Conservation (phyloP, 1,140 invertebrate species). For the Venturia canescens region DNA sequence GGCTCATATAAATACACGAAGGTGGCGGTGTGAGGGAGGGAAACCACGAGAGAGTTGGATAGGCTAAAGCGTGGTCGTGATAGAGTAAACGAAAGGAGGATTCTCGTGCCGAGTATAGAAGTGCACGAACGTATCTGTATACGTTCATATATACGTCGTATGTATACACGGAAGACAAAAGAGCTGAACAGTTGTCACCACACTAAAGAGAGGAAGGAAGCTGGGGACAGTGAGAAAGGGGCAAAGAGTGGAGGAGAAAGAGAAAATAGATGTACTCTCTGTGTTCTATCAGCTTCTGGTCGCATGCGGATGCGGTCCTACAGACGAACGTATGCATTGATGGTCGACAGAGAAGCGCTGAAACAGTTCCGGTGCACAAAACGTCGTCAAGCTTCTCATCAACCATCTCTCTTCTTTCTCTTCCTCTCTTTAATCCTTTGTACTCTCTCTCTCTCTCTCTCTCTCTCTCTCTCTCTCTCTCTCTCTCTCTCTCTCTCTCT, state of each 20-base stretch:
- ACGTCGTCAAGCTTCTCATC: slow-evolving; percentile 10
- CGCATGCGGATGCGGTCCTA: background rate
- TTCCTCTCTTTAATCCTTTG: background rate
- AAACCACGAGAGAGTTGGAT: slow-evolving; percentile 4
- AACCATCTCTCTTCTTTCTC: background rate
- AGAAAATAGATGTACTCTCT: background rate
- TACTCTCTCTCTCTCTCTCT: too few species aligned
- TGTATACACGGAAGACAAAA: background rate
- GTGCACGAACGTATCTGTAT: background rate
- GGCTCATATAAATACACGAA: background rate
- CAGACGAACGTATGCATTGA: slow-evolving; percentile 4
- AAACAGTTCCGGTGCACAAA: slow-evolving; percentile 22
- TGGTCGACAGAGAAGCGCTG: background rate
- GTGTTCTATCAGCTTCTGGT: slow-evolving; percentile 26
- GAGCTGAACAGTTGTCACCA: slow-evolving; percentile 18
- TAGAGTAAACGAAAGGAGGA: background rate
- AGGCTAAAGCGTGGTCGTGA: background rate
- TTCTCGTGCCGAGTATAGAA: background rate
- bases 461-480: background rate
- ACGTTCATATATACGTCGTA: background rate
- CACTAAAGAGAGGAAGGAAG: slow-evolving; percentile 6
- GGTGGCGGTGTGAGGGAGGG: background rate
- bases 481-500: too few species aligned
- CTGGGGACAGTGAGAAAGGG: slow-evolving; percentile 1
- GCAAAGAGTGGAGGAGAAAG: background rate